These are phyloP conservation scores for Antidorcas marsupialis DNA, from an alignment of 2,113 vertebrate genomes.

Conservation along the genomic window DNA sequence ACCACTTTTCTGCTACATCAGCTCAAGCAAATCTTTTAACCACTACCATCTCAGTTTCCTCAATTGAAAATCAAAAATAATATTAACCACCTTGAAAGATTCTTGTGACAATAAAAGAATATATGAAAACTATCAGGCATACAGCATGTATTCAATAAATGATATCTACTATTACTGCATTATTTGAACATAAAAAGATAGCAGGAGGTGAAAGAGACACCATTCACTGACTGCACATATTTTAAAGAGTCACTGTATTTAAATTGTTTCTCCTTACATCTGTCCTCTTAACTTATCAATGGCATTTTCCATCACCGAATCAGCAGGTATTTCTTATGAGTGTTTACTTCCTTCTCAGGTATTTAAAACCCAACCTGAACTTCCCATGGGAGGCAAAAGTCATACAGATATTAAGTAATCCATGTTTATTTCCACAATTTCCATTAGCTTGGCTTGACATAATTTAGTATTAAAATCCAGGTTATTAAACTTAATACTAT, in stretches of 20 bases:
- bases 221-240: background rate
- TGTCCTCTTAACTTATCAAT: background rate
- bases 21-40: background rate
- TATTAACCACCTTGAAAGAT: background rate
- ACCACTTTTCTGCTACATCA: background rate
- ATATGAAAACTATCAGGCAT: background rate
- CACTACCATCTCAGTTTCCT: background rate
- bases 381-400: slow-evolving; percentile 26
- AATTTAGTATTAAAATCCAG: background rate
- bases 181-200: background rate
- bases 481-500: background rate
- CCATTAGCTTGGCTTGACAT: background rate
- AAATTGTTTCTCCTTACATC: background rate
- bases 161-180: background rate
- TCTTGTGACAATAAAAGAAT: background rate
- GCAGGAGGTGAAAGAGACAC: background rate
- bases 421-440: slow-evolving; percentile 30
- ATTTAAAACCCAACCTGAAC: background rate
- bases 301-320: background rate
- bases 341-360: background rate
- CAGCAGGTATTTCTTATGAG: background rate
- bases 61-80: background rate
- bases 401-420: background rate
- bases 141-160: background rate
- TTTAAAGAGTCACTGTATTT: background rate